A percentile compares a stretch with the other conserved stretches of the same genome.
These are phyloP conservation scores for Clavelina lepadiformis DNA, from an alignment of 23 tunicate genomes.

Conservation along the genomic window DNA sequence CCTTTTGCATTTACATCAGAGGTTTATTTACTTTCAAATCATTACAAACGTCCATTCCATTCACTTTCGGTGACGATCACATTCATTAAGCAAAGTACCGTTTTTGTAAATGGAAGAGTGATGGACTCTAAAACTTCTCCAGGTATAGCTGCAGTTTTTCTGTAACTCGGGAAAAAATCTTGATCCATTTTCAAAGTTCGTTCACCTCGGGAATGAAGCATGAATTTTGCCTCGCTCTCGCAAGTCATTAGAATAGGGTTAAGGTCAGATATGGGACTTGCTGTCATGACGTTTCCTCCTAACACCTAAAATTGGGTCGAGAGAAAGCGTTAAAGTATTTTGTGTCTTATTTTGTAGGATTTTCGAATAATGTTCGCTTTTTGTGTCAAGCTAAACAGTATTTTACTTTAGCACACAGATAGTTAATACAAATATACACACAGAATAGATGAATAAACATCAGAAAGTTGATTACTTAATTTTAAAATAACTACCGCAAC, in stretches of 20 bases:
- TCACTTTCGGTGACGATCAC: not conserved
- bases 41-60: not conserved
- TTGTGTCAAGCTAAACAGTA: too few relatives aligned
- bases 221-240: constrained; percentile 48
- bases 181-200: constrained; percentile 70
- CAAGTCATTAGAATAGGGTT: constrained; percentile 84
- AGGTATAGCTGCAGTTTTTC: constrained; percentile 47
- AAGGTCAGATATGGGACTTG: constrained; percentile 97
- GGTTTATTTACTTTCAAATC: too few relatives aligned
- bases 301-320: constrained; percentile 40
- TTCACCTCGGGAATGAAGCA: constrained; percentile 24
- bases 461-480: too few relatives aligned
- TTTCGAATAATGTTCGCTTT: too few relatives aligned
- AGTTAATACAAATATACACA: too few relatives aligned
- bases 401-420: too few relatives aligned
- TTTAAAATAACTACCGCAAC: too few relatives aligned
- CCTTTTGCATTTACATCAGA: too few relatives aligned
- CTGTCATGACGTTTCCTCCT: constrained; percentile 91
- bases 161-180: constrained; percentile 83
- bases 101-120: constrained; percentile 35
- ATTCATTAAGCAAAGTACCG: not conserved
- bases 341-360: too few relatives aligned
- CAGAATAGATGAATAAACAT: too few relatives aligned
- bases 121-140: constrained; percentile 48
- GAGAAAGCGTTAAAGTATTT: too few relatives aligned